Evolutionary conservation across 1,140 invertebrate species (phyloP), one percentile per base, ranked within the genome.

Genomic region (Drosophila guanche): DNA sequence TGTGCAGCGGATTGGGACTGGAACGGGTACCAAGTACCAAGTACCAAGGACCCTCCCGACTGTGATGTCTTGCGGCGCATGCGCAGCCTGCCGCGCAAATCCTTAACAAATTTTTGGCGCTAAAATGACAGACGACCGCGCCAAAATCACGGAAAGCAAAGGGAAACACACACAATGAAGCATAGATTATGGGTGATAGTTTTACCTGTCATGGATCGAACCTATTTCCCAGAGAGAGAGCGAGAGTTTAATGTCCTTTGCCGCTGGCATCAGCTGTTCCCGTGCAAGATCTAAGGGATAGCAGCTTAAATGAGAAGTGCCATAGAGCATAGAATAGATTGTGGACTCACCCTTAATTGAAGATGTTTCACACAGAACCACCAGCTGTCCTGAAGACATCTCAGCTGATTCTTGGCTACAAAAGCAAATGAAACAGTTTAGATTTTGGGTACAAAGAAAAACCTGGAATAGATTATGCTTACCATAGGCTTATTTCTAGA

Each of bases 21-120:
- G 16, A 53, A 75, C 41, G 55, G 62, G 57, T 45, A 52, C 41
- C 43, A 51, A 63, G 57, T 45, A 52, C 41, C 43, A 51, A 63
- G 48, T 3, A 37, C 40, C 45, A 47, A 56, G 46, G 42, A 71
- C 45, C 66, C 52, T 37, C 33, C 56, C 56, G 74, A 65, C 55
- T 58, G 33, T 76, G 81, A 85, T 76, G 77, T 85, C 81, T 81
- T 85, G 81, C 81, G 81, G 77, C 83, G 81, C 81, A 79, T 68
- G 80, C 80, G 72, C 80, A 86, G 77, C 68, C 81, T 76, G 81
- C 63, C 73, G 80, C 60, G 56, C 80, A 66, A 76, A 85, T 71
- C 65, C 58, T 61, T 70, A 74, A 77, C 57, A 42, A 79, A 76
- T 74, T 75, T 75, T 85, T 85, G 81, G 81, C 81, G 81, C 81